Conservation (phyloP, 2,888 invertebrate genomes). For the Epicampocera succincta region DNA sequence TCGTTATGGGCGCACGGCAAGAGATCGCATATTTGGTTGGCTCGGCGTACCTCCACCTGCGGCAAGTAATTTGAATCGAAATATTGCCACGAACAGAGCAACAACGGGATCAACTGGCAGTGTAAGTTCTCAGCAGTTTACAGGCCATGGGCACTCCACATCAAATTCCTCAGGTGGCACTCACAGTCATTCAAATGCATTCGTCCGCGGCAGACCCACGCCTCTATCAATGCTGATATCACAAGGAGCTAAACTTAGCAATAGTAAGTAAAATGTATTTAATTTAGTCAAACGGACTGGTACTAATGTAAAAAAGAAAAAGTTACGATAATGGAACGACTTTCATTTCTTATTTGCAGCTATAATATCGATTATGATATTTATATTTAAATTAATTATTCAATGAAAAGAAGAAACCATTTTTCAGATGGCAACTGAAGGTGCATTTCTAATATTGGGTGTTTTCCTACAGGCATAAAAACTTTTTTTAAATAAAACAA, state of each 20-base stretch:
- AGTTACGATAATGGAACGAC: too few relatives aligned
- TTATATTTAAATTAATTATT: too few relatives aligned
- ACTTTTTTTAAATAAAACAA: too few relatives aligned
- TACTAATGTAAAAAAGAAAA: too few relatives aligned
- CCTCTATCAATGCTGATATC: constrained; percentile 92
- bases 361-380: too few relatives aligned
- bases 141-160: constrained; percentile 36
- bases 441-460: too few relatives aligned
- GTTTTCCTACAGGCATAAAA: too few relatives aligned
- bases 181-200: constrained; percentile 65
- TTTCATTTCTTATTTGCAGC: too few relatives aligned
- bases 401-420: too few relatives aligned
- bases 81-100: constrained; percentile 70
- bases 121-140: constrained; percentile 54
- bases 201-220: constrained; percentile 82
- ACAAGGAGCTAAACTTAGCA: constrained; percentile 88
- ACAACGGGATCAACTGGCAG: constrained; percentile 51
- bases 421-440: too few relatives aligned
- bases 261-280: constrained; percentile 85
- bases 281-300: background rate
- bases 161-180: constrained; percentile 38
- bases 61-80: constrained; percentile 63
- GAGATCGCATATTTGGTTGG: constrained; percentile 87
- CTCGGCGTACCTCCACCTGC: constrained; percentile 68
- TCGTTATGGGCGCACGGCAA: constrained; percentile 88